Conservation (phyloP, 2,888 invertebrate species). For the Rutpela maculata region DNA sequence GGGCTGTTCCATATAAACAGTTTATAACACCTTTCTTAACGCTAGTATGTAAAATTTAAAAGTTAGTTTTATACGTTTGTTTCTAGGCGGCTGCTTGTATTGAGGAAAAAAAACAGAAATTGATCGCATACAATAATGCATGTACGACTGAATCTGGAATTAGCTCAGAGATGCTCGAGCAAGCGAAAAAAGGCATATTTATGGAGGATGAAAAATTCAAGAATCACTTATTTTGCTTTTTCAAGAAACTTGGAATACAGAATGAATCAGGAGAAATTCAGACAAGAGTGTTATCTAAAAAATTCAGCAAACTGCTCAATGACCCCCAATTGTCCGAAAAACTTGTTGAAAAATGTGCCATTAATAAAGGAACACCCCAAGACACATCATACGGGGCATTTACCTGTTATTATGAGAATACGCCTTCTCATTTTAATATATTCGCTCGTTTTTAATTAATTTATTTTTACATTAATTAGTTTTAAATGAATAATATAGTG, state of each 20-base stretch:
- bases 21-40: too few species aligned
- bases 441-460: slow-evolving; percentile 23
- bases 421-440: slow-evolving; percentile 36
- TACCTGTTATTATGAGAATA: slow-evolving; percentile 46
- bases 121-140: slow-evolving; percentile 50
- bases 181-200: slow-evolving; percentile 50
- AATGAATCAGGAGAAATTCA: slow-evolving; percentile 55
- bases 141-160: slow-evolving; percentile 52
- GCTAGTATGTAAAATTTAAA: too few species aligned
- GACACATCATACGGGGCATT: slow-evolving; percentile 43
- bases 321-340: slow-evolving; percentile 27
- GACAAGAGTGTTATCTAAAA: slow-evolving; percentile 44
- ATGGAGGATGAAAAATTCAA: slow-evolving; percentile 55
- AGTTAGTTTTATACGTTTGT: slow-evolving; percentile 15
- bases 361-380: slow-evolving; percentile 37
- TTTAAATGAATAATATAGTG: not conserved
- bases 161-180: slow-evolving; percentile 46
- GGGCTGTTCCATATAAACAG: too few species aligned
- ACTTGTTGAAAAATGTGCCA: slow-evolving; percentile 46
- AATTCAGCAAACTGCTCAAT: slow-evolving; percentile 26
- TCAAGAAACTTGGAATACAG: slow-evolving; percentile 54
- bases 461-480: not conserved
- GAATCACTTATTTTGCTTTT: slow-evolving; percentile 53
- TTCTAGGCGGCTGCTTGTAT: slow-evolving; percentile 46
- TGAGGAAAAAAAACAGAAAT: slow-evolving; percentile 53